Evolutionary conservation across 2,113 vertebrate genomes (phyloP).

Genomic region (Lagopus leucura): DNA sequence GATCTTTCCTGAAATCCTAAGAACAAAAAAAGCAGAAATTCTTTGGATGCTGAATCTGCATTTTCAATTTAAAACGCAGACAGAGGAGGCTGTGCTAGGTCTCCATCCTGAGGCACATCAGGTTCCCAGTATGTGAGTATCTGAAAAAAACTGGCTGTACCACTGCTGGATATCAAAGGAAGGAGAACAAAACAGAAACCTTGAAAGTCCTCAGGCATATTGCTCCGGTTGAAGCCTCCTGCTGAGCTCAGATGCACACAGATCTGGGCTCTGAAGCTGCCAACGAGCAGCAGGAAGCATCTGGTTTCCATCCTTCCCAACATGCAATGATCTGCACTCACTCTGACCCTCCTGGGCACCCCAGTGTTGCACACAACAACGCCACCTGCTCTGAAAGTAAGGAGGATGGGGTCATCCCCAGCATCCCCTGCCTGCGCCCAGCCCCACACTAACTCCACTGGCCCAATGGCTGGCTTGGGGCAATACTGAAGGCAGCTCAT

Average conservation of each 20-base stretch:
- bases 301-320: fast-evolving
- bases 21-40: background rate
- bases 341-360: fast-evolving
- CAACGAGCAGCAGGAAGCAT: background rate
- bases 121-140: too few species aligned
- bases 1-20: background rate
- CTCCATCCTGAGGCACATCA: background rate
- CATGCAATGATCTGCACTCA: fast-evolving
- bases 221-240: background rate
- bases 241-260: background rate
- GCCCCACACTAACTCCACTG: background rate
- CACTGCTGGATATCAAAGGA: background rate
- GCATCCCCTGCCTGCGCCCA: background rate
- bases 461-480: background rate
- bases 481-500: background rate
- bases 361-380: background rate
- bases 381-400: background rate
- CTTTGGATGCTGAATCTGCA: background rate
- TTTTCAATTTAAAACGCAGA: background rate
- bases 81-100: background rate
- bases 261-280: background rate
- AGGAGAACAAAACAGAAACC: background rate
- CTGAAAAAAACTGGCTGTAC: background rate
- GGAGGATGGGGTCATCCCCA: background rate
- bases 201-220: background rate